Evolutionary conservation across 2,797 vertebrate species (phyloP), one percentile per base, ranked within the genome.

Genomic region (Chrosomus eos): DNA sequence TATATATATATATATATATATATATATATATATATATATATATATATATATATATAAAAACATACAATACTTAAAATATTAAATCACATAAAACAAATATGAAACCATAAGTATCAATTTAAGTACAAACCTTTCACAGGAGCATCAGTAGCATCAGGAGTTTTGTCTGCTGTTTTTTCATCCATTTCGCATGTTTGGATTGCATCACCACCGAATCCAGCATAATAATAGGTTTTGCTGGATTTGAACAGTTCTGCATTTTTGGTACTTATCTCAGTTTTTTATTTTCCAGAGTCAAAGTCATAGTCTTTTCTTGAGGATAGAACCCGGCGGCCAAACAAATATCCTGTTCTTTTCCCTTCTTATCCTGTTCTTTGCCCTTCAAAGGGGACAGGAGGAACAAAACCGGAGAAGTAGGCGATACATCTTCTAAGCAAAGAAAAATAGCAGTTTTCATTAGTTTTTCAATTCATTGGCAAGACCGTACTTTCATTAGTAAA

Each of bases 291-390:
- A 1, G 0, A 0, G 9, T 72, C 82, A 93, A 38, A 1, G 0
- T 9, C 90, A 93, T 86, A 0, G 6, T 0, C 0, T 11, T 45
- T 0, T 3, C 1, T 1, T 19, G 74, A 10, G 90, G 88, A 36
- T 0, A 67, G 85, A 93, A 92, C 2, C 51, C 55, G 0, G 90
- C 33, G 0, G 93, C 93, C 90, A 94, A 88, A 73, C 93, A 94
- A 2, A 91, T 87, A 0, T 92, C 18, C 0, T 55, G 86, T 1
- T 6, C 40, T 19, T 0, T 1, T 1, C 0, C 0, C 0, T 33
- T 1, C 0, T 16, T 87, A 0, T 92, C 16, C 0, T 55, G 85
- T 1, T 7, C 45, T 19, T 1, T 1, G 2, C 0, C 0, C 0
- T 33, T 1, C 0, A 26, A 1, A 14, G 84, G 40, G 0, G 4